Conservation (phyloP, 1,140 invertebrate genomes). For the Watersipora subatra region DNA sequence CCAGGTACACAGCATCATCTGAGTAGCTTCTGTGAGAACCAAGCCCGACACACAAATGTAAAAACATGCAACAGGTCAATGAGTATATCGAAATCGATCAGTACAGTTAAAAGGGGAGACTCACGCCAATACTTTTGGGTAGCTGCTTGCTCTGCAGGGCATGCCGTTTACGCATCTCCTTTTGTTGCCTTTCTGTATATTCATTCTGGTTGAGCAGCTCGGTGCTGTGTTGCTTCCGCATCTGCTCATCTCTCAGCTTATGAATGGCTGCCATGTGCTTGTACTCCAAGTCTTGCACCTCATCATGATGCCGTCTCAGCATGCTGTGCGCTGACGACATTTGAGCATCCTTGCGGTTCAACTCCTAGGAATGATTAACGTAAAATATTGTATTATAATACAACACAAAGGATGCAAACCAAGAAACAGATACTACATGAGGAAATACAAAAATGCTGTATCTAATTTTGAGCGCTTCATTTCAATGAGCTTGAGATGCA, state of each 20-base stretch:
- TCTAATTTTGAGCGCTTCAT: too few relatives aligned
- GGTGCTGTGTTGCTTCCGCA: constrained; percentile 74
- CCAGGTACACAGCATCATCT: too few relatives aligned
- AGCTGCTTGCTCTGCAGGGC: constrained; percentile 92
- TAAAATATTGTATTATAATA: too few relatives aligned
- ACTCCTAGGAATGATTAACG: constrained; percentile 66
- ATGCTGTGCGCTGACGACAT: constrained; percentile 88
- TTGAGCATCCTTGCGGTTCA: constrained; percentile 84
- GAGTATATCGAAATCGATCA: too few relatives aligned
- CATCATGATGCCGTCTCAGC: constrained; percentile 86
- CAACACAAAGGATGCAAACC: not conserved
- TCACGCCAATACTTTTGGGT: constrained; percentile 90
- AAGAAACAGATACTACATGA: too few relatives aligned
- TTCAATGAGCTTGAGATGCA: too few relatives aligned
- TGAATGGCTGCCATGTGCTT: constrained; percentile 84
- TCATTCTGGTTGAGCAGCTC: constrained; percentile 90
- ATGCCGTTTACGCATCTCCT: constrained; percentile 90
- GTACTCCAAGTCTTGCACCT: constrained; percentile 80
- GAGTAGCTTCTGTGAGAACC: too few relatives aligned
- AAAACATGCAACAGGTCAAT: too few relatives aligned
- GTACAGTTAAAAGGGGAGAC: too few relatives aligned
- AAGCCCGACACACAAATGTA: too few relatives aligned
- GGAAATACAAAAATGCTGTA: too few relatives aligned
- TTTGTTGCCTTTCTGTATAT: constrained; percentile 81
- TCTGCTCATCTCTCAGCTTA: constrained; percentile 69